Percentiles rank a stretch among this genome's conserved stretches.
phyloP scores from a whole-genome alignment of 2,113 vertebrate genomes.

The Caranx melampygus region DNA sequence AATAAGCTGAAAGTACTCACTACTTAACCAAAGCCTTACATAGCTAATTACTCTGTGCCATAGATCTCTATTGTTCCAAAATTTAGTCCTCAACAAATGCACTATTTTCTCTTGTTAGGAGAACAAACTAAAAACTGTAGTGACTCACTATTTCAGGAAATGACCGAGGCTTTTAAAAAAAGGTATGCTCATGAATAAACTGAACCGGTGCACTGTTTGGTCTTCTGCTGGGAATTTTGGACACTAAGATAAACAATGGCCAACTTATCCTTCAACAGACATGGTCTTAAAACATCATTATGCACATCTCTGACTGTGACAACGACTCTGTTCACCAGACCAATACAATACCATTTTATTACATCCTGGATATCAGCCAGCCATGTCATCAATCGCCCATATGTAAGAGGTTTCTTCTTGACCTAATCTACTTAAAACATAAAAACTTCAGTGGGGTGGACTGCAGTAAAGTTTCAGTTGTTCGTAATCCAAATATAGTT shows the following conservation, averaged over 20 bases:
- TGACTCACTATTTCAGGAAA: background rate
- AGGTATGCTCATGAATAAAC: background rate
- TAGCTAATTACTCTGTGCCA: conserved; percentile 3
- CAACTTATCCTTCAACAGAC: background rate
- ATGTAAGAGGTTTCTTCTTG: background rate
- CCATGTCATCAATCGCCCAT: background rate
- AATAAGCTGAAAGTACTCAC: background rate
- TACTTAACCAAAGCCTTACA: background rate
- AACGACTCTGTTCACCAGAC: background rate
- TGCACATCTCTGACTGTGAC: background rate
- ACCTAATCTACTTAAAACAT: conserved; percentile 2
- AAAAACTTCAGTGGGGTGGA: background rate
- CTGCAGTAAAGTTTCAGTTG: background rate
- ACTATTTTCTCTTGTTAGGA: background rate
- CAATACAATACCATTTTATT: background rate
- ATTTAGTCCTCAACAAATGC: background rate
- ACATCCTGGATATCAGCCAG: background rate
- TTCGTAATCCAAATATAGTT: background rate
- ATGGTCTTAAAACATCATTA: background rate
- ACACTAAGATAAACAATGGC: background rate
- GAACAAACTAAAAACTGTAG: background rate
- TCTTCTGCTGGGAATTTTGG: background rate
- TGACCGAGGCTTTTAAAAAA: background rate
- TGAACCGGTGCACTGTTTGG: background rate
- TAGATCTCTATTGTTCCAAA: background rate